Conservation (phyloP, 92 coral and sea anemone genomes). For the Parazoanthus swiftii region DNA sequence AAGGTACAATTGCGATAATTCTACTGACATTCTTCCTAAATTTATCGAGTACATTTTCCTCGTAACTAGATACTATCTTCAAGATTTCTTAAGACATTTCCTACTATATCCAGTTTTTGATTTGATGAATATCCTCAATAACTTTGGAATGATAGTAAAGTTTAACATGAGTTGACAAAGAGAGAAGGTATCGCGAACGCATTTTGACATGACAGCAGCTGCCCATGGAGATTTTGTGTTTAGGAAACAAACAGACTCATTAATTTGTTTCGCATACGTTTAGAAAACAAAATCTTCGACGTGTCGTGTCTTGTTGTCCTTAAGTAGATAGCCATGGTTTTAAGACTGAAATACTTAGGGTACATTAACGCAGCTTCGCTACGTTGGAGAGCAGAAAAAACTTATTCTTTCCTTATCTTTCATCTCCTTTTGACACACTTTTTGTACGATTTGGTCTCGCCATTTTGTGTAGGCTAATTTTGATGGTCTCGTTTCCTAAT, state of each 20-base stretch:
- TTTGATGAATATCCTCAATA: not conserved
- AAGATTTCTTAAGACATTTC: not conserved
- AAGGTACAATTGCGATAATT: not conserved
- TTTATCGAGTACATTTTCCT: not conserved
- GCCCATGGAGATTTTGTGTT: not conserved
- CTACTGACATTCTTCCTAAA: slow-evolving; percentile 9
- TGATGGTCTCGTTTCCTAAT: slow-evolving; percentile 25
- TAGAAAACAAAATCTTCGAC: slow-evolving; percentile 9
- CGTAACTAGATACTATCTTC: not conserved
- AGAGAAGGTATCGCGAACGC: not conserved
- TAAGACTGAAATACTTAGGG: not conserved
- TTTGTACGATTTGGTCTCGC: slow-evolving; percentile 11
- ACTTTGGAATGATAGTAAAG: too few relatives aligned
- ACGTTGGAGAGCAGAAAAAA: not conserved
- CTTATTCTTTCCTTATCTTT: not conserved
- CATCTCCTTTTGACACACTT: slow-evolving; percentile 8
- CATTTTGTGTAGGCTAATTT: slow-evolving; percentile 16
- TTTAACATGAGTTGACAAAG: not conserved
- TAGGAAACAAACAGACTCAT: slow-evolving; percentile 22
- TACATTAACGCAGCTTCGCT: not conserved
- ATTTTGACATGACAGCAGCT: slow-evolving; percentile 1
- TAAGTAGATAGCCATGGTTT: not conserved
- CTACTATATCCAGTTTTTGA: not conserved
- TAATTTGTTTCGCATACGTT: slow-evolving; percentile 38
- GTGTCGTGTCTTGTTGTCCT: not conserved